Evolutionary conservation across 2,113 vertebrate genomes (phyloP), one percentile per base, ranked within the genome.

Genomic region (Aepyceros melampus): DNA sequence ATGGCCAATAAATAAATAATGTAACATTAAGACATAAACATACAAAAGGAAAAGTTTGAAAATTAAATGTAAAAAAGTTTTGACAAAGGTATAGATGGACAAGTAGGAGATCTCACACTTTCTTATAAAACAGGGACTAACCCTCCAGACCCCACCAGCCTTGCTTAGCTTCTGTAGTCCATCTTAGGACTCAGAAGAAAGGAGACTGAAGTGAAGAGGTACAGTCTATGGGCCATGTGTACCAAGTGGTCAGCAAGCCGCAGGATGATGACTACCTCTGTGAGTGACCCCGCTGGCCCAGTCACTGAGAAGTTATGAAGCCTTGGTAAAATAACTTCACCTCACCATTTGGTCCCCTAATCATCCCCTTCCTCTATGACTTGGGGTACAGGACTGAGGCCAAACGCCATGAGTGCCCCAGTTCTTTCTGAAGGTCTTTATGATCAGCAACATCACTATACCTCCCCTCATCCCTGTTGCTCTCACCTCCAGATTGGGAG

Each of bases 401-500:
- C 55, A 9, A 56, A 4, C 13, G 7, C 29, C 16, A 1, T n/a
- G 29, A n/a, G 33, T 8, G 7, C 12, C 33, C 4, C 1, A 2
- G 21, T 8, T 95, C 40, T 31, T 62, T 87, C 29, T 43, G 45
- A 55, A 92, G n/a, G 47, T 25, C 31, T 87, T 40, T 4, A 58
- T 15, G 3, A 84, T 36, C 14, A 47, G 7, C 7, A 79, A 71
- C 15, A 14, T 16, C 17, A 55, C 25, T 6, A 23, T 0, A 15
- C 47, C 29, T 64, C n/a, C 14, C 29, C 67, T 83, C 31, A 94
- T 56, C 33, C 71, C 53, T 79, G 51, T n/a, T 79, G 25, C 81
- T 96, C 23, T 89, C 4, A 2, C 89, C 83, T 94, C 62, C 96
- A 99, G 99, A 99, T 84, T 99, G 99, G 94, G 99, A 99, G 76